These are phyloP conservation scores for Nerophis lumbriciformis DNA, from an alignment of 2,113 vertebrate genomes.

Conservation along the genomic window DNA sequence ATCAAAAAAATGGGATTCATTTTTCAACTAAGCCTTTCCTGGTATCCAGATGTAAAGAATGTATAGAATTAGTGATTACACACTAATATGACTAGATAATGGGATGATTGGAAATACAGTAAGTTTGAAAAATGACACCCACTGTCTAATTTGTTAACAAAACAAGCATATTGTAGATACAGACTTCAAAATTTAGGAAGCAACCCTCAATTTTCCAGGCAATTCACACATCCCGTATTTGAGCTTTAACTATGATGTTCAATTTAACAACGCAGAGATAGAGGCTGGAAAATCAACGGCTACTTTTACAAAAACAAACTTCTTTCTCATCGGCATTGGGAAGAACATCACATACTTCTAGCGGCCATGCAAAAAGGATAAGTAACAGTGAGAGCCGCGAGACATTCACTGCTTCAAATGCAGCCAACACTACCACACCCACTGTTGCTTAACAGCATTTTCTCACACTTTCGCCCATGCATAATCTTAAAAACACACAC, in stretches of 20 bases:
- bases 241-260: background rate
- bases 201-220: conserved; percentile 55
- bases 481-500: conserved; percentile 9
- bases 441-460: conserved; percentile 53
- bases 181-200: conserved; percentile 43
- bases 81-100: background rate
- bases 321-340: conserved; percentile 24
- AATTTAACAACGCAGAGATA: background rate
- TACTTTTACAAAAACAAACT: conserved; percentile 53
- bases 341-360: conserved; percentile 27
- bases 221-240: background rate
- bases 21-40: conserved; percentile 13
- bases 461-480: conserved; percentile 22
- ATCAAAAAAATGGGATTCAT: conserved; percentile 53
- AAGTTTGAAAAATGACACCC: conserved; percentile 41
- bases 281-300: conserved; percentile 39
- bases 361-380: conserved; percentile 66
- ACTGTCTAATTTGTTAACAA: conserved; percentile 44
- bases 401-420: conserved; percentile 24
- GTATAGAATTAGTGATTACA: background rate
- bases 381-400: conserved; percentile 52
- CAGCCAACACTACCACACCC: conserved; percentile 39
- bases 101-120: background rate
- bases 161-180: conserved; percentile 41
- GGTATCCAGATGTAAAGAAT: background rate